phyloP scores from a whole-genome alignment of 2,113 vertebrate genomes.

The Sciurus niger region DNA sequence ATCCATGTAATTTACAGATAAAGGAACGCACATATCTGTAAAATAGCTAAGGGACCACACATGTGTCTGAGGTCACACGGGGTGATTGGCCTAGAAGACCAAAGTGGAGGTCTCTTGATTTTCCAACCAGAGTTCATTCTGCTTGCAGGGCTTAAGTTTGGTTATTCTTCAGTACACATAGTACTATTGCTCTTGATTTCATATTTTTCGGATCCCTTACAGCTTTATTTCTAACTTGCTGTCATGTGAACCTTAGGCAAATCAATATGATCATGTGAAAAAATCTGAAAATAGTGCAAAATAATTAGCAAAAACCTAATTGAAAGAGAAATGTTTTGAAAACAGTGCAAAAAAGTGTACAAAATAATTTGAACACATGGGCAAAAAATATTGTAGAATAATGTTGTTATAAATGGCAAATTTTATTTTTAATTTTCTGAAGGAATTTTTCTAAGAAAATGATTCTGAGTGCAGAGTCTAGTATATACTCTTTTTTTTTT shows the following conservation, averaged over 20 bases:
- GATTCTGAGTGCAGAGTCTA: not conserved
- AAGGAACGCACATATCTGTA: conserved; percentile 15
- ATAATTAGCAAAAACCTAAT: conserved; percentile 30
- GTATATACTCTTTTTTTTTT: not conserved
- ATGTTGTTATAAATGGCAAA: not conserved
- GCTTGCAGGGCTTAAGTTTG: not conserved
- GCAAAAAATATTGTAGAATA: not conserved
- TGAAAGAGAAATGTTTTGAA: conserved; percentile 22
- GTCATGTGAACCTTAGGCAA: not conserved
- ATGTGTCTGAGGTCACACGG: not conserved
- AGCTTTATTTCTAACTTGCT: not conserved
- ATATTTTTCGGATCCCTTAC: conserved; percentile 11
- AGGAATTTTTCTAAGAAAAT: conserved; percentile 4
- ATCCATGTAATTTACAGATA: conserved; percentile 11
- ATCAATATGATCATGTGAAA: not conserved
- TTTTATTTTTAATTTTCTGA: conserved; percentile 59
- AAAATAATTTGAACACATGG: not conserved
- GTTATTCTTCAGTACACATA: not conserved
- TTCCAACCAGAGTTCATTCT: not conserved
- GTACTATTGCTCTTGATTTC: not conserved
- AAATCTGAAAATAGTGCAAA: conserved; percentile 7
- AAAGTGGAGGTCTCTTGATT: not conserved
- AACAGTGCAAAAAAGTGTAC: not conserved
- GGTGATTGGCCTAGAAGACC: not conserved
- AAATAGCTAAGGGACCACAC: not conserved